These are phyloP conservation scores for Glaucomys volans DNA, from an alignment of 2,113 vertebrate genomes.

Conservation along the genomic window DNA sequence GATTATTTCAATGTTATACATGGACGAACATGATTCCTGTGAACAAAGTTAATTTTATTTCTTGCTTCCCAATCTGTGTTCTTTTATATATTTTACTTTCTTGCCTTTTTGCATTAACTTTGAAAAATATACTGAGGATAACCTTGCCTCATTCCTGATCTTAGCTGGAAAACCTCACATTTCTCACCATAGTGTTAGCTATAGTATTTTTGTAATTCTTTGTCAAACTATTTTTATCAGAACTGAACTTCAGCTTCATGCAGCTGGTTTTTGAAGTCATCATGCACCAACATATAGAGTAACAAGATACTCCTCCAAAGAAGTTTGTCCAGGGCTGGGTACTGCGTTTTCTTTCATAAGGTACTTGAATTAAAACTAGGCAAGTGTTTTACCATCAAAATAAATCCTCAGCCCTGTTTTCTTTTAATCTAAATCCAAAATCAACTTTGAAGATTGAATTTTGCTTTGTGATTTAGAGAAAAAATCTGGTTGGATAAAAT, in stretches of 20 bases:
- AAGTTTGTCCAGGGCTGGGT: not conserved
- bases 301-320: not conserved
- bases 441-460: not conserved
- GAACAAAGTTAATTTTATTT: not conserved
- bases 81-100: not conserved
- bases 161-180: not conserved
- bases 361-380: not conserved
- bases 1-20: not conserved
- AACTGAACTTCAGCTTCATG: not conserved
- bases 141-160: not conserved
- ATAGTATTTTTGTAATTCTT: not conserved
- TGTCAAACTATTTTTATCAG: not conserved
- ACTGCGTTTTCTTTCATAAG: too few species aligned
- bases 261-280: not conserved
- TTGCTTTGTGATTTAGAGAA: not conserved
- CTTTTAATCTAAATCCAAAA: not conserved
- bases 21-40: not conserved
- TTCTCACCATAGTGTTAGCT: too few species aligned
- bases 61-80: not conserved
- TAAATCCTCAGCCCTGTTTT: not conserved
- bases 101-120: not conserved
- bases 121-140: not conserved
- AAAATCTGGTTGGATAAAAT: constrained; percentile 38
- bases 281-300: not conserved
- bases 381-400: not conserved